These are phyloP conservation scores for Hylaea fasciaria DNA, from an alignment of 2,888 invertebrate species.

Conservation along the genomic window DNA sequence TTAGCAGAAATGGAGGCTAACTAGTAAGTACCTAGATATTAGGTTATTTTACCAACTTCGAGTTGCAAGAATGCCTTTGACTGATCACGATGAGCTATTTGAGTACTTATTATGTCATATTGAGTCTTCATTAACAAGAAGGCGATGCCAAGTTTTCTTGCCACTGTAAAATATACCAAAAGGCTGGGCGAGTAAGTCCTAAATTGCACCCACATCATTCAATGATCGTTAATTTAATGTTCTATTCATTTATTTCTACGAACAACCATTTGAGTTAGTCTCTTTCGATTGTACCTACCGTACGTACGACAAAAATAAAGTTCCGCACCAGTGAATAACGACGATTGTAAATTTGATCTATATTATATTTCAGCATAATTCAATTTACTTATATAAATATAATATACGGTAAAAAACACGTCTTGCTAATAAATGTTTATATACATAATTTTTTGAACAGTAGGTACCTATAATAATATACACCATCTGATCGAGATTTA, in stretches of 20 bases:
- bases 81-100: conserved; percentile 33
- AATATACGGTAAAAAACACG: not conserved
- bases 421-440: not conserved
- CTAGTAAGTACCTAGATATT: too few relatives aligned
- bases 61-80: conserved; percentile 8
- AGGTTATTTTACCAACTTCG: not conserved
- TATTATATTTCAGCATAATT: too few relatives aligned
- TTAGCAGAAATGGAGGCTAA: too few relatives aligned
- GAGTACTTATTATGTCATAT: conserved; percentile 40
- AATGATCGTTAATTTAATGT: conserved; percentile 33
- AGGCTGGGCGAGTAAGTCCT: conserved; percentile 26
- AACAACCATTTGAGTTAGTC: conserved; percentile 31
- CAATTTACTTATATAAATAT: too few relatives aligned
- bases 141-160: conserved; percentile 43
- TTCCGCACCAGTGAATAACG: conserved; percentile 4
- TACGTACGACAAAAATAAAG: conserved; percentile 12
- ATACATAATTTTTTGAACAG: too few relatives aligned
- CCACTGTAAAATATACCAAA: conserved; percentile 38
- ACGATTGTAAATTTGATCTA: too few relatives aligned
- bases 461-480: too few relatives aligned
- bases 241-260: conserved; percentile 37
- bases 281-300: conserved; percentile 15
- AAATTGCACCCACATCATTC: conserved; percentile 22
- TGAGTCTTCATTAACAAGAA: conserved; percentile 43
- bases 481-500: not conserved